Evolutionary conservation across 1,140 invertebrate genomes (phyloP), one percentile per base, ranked within the genome.

Genomic region (Papilio dardanus): DNA sequence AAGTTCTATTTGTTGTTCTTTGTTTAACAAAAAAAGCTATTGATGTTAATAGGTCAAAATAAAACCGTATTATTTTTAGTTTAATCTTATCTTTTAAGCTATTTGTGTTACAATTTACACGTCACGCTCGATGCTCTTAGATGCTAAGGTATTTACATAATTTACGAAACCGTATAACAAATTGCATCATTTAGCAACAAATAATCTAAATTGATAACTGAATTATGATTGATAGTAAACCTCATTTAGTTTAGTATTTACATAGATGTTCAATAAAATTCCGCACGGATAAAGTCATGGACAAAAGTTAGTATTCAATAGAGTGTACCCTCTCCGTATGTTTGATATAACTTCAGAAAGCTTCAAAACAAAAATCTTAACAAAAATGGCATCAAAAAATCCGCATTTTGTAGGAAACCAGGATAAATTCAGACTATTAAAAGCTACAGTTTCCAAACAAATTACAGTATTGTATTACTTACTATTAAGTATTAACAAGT

Each of bases 11-110:
- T 46, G 42, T 54, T 21, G 50, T 24, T 54, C n/a, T 24, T 54
- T 10, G 19, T 54, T 19, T 12, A 54, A 54, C 8, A 54, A 24
- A 54, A n/a, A 54, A 54, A 24, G 21, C 7, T 54, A 54, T 54
- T 54, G 50, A 54, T 54, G 50, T 54, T 54, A 54, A 54, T 24
- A 24, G 50, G 50, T 24, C 50, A 54, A 54, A 54, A 54, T 54
- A 54, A 54, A 54, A 54, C 50, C 50, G 21, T 54, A 54, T 24
- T 54, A 54, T 54, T 54, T 54, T 24, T 24, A 19, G 21, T 54
- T 28, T 54, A 54, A 54, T 54, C 50, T 54, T 54, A 54, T 54
- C 50, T 54, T 24, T 12, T 54, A 54, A 54, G 50, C 21, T 54
- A 21, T 54, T 54, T 54, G 50, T 54, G 50, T 10, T 21, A 54